These are phyloP conservation scores for Cephalopterus ornatus DNA, from an alignment of 2,113 vertebrate genomes.

Conservation along the genomic window DNA sequence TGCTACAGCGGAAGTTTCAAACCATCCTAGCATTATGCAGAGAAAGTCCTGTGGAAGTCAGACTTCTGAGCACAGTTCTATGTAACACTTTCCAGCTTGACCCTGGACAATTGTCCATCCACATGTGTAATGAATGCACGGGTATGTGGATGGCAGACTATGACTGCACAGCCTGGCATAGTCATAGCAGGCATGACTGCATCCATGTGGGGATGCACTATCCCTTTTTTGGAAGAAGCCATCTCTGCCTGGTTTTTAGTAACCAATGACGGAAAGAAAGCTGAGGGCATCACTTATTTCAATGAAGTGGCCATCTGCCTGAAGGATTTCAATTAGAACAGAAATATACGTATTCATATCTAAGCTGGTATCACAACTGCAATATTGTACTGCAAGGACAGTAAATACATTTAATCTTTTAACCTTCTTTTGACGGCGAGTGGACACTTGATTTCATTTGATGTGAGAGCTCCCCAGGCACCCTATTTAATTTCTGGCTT, in stretches of 20 bases:
- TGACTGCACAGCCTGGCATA: neutral
- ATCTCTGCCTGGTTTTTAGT: neutral
- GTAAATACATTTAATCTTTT: neutral
- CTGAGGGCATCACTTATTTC: neutral
- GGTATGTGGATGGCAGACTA: neutral
- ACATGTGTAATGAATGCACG: neutral
- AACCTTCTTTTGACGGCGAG: neutral
- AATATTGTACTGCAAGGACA: neutral
- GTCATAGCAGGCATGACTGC: neutral
- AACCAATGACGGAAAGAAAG: neutral
- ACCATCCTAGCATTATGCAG: neutral
- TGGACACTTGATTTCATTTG: neutral
- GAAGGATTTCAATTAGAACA: neutral
- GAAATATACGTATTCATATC: neutral
- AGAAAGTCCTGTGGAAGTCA: neutral
- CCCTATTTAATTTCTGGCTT: constrained; percentile 12
- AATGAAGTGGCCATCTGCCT: neutral
- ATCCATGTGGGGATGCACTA: neutral
- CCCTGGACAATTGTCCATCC: neutral
- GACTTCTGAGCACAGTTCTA: neutral
- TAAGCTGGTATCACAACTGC: neutral
- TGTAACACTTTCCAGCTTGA: neutral
- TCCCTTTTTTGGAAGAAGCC: neutral
- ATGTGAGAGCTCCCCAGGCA: neutral
- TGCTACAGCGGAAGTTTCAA: neutral